Conservation (phyloP, 2,888 invertebrate genomes). For the Eilema caniola region DNA sequence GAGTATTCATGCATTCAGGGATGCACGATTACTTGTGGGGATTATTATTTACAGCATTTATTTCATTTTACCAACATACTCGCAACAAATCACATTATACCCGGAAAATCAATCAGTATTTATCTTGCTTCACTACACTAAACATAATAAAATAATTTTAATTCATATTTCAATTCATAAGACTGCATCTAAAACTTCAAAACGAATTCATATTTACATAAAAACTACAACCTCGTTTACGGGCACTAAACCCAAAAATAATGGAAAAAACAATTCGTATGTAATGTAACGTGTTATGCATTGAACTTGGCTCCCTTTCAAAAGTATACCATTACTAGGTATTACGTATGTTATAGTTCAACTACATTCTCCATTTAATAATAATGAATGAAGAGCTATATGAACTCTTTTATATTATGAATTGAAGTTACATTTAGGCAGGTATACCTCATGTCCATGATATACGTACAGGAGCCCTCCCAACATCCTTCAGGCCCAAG, state of each 20-base stretch:
- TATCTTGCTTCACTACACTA: too few species aligned
- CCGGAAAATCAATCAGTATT: too few species aligned
- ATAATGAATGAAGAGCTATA: constrained; percentile 38
- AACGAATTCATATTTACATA: not conserved
- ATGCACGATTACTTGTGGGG: not conserved
- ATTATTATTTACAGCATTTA: not conserved
- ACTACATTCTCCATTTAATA: constrained; percentile 43
- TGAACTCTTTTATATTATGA: too few species aligned
- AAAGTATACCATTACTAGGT: constrained; percentile 43
- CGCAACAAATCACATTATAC: too few species aligned
- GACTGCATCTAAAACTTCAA: constrained; percentile 10
- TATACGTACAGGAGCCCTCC: too few species aligned
- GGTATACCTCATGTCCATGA: too few species aligned
- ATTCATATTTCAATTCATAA: not conserved
- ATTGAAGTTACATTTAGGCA: too few species aligned
- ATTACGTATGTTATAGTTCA: constrained; percentile 41
- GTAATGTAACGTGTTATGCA: constrained; percentile 30
- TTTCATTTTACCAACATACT: too few species aligned
- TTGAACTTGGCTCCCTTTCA: constrained; percentile 48
- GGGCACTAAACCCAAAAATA: constrained; percentile 26
- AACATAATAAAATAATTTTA: not conserved
- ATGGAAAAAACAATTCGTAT: constrained; percentile 39
- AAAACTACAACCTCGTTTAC: constrained; percentile 4
- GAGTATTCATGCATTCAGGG: not conserved
- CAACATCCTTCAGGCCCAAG: too few species aligned